Evolutionary conservation across 2,113 vertebrate genomes (phyloP).

Genomic region (Colossoma macropomum): DNA sequence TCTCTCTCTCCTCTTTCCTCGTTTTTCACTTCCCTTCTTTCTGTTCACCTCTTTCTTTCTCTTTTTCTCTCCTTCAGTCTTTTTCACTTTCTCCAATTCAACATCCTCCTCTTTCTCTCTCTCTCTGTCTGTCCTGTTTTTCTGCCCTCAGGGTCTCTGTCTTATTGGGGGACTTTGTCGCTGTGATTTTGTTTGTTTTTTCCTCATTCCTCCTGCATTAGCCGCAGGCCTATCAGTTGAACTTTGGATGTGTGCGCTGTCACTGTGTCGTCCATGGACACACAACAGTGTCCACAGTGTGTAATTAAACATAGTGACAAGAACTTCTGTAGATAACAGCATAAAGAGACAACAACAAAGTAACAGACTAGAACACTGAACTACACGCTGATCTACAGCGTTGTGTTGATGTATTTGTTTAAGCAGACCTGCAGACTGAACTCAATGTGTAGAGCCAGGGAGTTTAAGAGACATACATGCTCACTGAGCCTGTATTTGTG

Average conservation of each 20-base stretch:
- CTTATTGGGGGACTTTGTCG: constrained; percentile 15
- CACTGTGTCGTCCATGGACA: background rate
- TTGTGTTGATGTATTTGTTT: too few relatives aligned
- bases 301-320: background rate
- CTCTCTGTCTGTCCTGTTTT: background rate
- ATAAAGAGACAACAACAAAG: background rate
- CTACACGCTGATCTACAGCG: too few relatives aligned
- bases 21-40: background rate
- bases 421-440: background rate
- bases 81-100: background rate
- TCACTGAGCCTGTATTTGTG: constrained; percentile 24
- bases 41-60: background rate
- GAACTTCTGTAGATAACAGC: background rate
- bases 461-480: background rate
- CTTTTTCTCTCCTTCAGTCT: constrained; percentile 40
- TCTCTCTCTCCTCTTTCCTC: background rate
- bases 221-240: constrained; percentile 40
- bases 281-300: background rate
- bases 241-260: constrained; percentile 38
- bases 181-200: constrained; percentile 20
- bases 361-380: background rate
- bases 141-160: constrained; percentile 29
- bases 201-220: constrained; percentile 27
- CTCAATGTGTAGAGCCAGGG: background rate
- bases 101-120: constrained; percentile 45